A percentile compares a stretch with the other conserved stretches of the same genome.
phyloP scores from a whole-genome alignment of 1,140 invertebrate genomes.

The Epicauta chinensis region DNA sequence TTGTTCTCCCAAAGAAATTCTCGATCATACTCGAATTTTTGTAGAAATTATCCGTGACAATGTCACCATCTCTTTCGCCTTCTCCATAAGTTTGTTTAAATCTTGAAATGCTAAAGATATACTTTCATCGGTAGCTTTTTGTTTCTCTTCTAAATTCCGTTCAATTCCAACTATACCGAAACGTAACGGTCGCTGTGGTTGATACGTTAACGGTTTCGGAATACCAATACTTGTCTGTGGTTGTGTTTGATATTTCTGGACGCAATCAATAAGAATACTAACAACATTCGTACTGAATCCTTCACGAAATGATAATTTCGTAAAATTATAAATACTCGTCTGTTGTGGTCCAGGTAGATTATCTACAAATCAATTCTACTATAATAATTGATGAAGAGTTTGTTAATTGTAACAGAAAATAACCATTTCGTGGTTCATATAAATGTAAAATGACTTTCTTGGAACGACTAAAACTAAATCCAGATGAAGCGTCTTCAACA shows the following conservation, averaged over 20 bases:
- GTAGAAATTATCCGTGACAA: slow-evolving; percentile 88
- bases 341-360: slow-evolving; percentile 69
- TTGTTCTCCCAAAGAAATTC: slow-evolving; percentile 21
- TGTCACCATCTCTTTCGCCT: slow-evolving; percentile 95
- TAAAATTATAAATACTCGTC: slow-evolving; percentile 62
- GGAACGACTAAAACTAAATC: slow-evolving; percentile 69
- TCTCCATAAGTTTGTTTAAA: slow-evolving; percentile 87
- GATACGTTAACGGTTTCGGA: slow-evolving; percentile 28
- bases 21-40: slow-evolving; percentile 71
- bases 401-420: slow-evolving; percentile 13
- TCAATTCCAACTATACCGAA: slow-evolving; percentile 96
- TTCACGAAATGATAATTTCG: slow-evolving; percentile 86
- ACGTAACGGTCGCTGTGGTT: slow-evolving; percentile 56
- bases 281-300: slow-evolving; percentile 69
- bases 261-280: slow-evolving; percentile 53
- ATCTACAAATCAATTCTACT: slow-evolving; percentile 47
- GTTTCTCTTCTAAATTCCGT: slow-evolving; percentile 81
- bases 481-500: slow-evolving; percentile 68
- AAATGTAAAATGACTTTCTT: slow-evolving; percentile 79
- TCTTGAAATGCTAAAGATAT: slow-evolving; percentile 94
- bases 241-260: slow-evolving; percentile 58
- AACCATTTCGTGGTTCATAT: slow-evolving; percentile 55
- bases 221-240: slow-evolving; percentile 25
- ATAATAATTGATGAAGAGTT: slow-evolving; percentile 19
- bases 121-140: slow-evolving; percentile 83